Evolutionary conservation across 2,113 vertebrate species (phyloP).

Genomic region (Nematolebias whitei): DNA sequence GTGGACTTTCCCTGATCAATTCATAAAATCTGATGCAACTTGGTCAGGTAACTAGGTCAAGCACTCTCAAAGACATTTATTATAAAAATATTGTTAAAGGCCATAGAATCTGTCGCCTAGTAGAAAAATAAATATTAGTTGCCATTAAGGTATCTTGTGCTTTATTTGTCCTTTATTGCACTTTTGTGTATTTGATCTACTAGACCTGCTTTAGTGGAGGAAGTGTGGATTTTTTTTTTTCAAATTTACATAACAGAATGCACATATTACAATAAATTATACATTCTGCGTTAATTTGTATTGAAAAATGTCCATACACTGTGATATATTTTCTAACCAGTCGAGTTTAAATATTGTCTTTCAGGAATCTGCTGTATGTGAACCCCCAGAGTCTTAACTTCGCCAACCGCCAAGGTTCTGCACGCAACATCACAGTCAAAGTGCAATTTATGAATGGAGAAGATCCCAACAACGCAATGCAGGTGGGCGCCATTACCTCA

Average conservation of each 20-base stretch:
- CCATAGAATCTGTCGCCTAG: not conserved
- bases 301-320: not conserved
- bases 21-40: conserved; percentile 30
- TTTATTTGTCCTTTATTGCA: too few species aligned
- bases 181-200: too few species aligned
- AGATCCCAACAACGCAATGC: conserved; percentile 94
- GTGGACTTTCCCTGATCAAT: conserved; percentile 15
- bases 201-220: too few species aligned
- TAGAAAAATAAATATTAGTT: not conserved
- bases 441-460: conserved; percentile 99
- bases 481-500: conserved; percentile 80
- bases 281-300: not conserved
- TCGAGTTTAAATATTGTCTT: conserved; percentile 17
- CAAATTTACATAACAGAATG: too few species aligned
- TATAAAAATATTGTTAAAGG: conserved; percentile 1
- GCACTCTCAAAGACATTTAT: conserved; percentile 9
- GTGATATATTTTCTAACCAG: too few species aligned
- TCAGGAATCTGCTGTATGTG: conserved; percentile 95
- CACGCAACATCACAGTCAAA: conserved; percentile 98
- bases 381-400: conserved; percentile 99
- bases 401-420: conserved; percentile 97
- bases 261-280: too few species aligned
- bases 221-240: too few species aligned
- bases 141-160: too few species aligned
- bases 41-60: conserved; percentile 22